Base-by-base conservation (phyloP, 2,113 vertebrate genomes). In the Hydrolagus affinis region DNA sequence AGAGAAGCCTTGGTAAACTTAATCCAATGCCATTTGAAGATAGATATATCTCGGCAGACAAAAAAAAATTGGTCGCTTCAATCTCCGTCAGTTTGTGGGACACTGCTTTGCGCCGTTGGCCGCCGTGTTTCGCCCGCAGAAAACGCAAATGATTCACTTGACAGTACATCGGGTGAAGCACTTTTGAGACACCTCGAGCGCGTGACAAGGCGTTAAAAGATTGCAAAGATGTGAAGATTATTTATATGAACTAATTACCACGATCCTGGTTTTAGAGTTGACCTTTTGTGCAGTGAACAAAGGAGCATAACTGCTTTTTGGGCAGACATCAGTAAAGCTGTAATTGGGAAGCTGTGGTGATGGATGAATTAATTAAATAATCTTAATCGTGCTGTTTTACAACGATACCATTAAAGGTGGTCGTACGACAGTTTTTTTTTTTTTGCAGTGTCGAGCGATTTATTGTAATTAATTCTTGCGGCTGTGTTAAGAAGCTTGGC, bases 391-490 rank as follows among this genome's bases (percentile, higher is more conserved):
- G 76, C 62, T 62, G 62, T 56, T 64, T 32, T 66, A 68, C 10
- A 83, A 83, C 25, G 9, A 30, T 15, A 25, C 28, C 4, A 32
- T 83, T 66, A 83, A 83, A 83, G 64, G 11, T 80, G 78, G 78
- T 17, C 62, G 21, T 83, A 60, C 59, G 21, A 62, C 28, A 23
- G 30, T 83, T 28, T 21, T 64, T 9, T 28, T 83, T 28, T 21
- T 64, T 9, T 28, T 66, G 78, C 21, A 62, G 62, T 83, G 78
- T 10, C 19, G 15, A 66, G 21, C 66, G 59, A 83, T 83, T 83
- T 83, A 83, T 83, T 83, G 25, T 66, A 83, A 83, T 68, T 83
- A 83, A 83, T 68, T 66, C 59, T 83, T 19, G 32, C 44, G 44
- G 44, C 44, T 3, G 6, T 44, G 6, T 44, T 6, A 44, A 75